A percentile compares a stretch with the other conserved stretches of the same genome.
Conservation (phyloP, 2,888 invertebrate genomes). For the Chaetoderma sp. region DNA sequence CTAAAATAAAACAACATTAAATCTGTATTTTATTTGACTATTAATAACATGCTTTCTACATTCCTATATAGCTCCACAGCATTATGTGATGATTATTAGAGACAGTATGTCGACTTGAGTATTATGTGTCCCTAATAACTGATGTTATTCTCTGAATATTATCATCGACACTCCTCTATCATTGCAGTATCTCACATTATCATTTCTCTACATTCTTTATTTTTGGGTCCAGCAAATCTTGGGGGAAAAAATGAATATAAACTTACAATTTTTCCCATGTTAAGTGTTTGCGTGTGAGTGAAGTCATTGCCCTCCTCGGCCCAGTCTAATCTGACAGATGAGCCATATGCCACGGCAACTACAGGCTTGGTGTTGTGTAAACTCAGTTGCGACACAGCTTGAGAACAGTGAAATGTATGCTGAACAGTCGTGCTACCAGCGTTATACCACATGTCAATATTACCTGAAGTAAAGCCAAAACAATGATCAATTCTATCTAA, state of each 20-base stretch:
- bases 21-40: not conserved
- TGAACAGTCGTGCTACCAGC: conserved; percentile 41
- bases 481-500: not conserved
- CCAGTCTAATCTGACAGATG: conserved; percentile 35
- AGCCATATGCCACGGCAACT: conserved; percentile 32
- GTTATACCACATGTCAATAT: conserved; percentile 60
- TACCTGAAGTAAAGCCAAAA: conserved; percentile 40
- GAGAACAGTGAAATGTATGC: conserved; percentile 34
- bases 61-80: conserved; percentile 14
- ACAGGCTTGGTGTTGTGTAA: conserved; percentile 17
- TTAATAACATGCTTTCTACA: conserved; percentile 15
- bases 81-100: too few relatives aligned
- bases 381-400: not conserved
- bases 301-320: conserved; percentile 17
- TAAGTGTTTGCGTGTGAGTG: not conserved
- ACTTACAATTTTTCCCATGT: not conserved
- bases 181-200: too few relatives aligned
- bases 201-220: too few relatives aligned
- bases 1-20: not conserved
- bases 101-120: too few relatives aligned
- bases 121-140: too few relatives aligned
- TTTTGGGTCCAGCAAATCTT: too few relatives aligned
- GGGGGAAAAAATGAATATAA: too few relatives aligned
- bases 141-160: too few relatives aligned
- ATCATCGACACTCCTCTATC: too few relatives aligned